Base-by-base conservation (phyloP, 2,797 vertebrate genomes). In the Tamandua tetradactyla region DNA sequence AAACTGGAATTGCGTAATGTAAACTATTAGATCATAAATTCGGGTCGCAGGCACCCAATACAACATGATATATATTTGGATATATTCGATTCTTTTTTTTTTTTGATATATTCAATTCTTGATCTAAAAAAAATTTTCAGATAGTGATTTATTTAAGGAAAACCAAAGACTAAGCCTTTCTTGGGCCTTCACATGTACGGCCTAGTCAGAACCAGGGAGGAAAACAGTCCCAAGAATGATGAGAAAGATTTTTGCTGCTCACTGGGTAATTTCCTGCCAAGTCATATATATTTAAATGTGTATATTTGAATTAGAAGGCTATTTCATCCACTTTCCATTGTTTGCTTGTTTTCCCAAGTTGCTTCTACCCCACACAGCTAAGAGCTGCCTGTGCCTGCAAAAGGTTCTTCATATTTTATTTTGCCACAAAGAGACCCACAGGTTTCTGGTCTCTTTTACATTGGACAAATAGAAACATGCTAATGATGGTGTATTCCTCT, bases 401-500 rank as follows among this genome's bases (percentile, higher is more conserved):
- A 71, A 32, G 40, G 75, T 37, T 71, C 61, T 57, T 49, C 18
- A 11, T 13, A 0, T 30, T 89, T 91, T 27, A 10, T 49, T 74
- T 74, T 78, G 42, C 82, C 35, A 14, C 47, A 40, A 1, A 12
- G 55, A 83, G n/a, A 42, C 64, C 12, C 27, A 25, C 2, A 13
- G n/a, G 15, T 3, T 30, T 27, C 17, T 13, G 32, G 23, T n/a
- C 10, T 74, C 32, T 47, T 30, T 22, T 23, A 15, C 0, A 0
- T 20, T 35, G 3, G 23, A 17, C 0, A 20, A 57, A 14, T 17
- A 18, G 11, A 3, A 12, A 27, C 0, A 42, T 1, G 10, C 2
- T 4, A 35, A 82, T 0, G 47, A 37, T 0, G 0, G 27, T 2
- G 9, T 1, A 4, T 15, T 23, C 6, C 0, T 40, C 30, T 72